phyloP scores from a whole-genome alignment of 2,888 invertebrate genomes.

The Epinotia nisella region DNA sequence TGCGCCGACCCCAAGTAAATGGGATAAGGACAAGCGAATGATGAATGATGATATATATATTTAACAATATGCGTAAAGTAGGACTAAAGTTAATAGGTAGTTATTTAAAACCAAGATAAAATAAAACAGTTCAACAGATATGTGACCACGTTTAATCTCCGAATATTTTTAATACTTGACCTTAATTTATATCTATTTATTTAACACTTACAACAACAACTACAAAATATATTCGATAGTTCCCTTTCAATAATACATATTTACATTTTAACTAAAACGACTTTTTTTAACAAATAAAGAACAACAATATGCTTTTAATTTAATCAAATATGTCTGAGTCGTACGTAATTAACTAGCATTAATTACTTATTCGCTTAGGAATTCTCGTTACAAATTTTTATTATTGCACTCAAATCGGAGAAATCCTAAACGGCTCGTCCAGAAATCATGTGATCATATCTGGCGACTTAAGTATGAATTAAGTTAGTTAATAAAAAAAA shows the following conservation, averaged over 20 bases:
- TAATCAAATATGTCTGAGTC: too few relatives aligned
- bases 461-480: too few relatives aligned
- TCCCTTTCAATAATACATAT: constrained; percentile 16
- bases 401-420: too few relatives aligned
- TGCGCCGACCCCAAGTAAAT: too few relatives aligned
- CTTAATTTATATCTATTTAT: constrained; percentile 4
- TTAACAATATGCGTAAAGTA: too few relatives aligned
- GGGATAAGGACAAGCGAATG: too few relatives aligned
- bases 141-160: constrained; percentile 42
- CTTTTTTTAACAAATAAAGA: neutral
- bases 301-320: neutral
- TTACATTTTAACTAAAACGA: constrained; percentile 15
- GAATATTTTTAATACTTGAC: constrained; percentile 14
- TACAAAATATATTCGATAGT: constrained; percentile 28
- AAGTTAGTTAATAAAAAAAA: too few relatives aligned
- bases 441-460: too few relatives aligned
- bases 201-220: constrained; percentile 34
- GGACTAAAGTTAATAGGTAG: too few relatives aligned
- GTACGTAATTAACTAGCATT: neutral
- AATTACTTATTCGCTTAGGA: neutral
- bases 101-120: too few relatives aligned
- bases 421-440: too few relatives aligned
- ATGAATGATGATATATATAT: too few relatives aligned
- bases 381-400: neutral
- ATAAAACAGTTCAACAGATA: constrained; percentile 26